Conservation (phyloP, 2,113 vertebrate species). For the Benitochromis conjunctus region DNA sequence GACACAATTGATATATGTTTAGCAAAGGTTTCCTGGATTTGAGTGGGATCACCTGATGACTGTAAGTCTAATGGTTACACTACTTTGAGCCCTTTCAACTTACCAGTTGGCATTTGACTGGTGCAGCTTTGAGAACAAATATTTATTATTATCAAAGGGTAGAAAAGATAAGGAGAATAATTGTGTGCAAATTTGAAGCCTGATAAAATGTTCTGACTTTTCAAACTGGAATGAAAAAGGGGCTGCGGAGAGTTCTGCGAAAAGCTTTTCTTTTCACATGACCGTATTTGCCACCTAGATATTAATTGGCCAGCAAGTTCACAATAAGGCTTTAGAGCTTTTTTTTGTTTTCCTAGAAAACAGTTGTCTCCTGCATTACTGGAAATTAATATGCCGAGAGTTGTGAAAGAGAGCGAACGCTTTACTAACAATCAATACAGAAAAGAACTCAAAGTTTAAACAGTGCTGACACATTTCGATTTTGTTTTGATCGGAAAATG, state of each 20-base stretch:
- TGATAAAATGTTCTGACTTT: background rate
- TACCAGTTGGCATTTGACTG: background rate
- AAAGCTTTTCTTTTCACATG: background rate
- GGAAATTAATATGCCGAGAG: background rate
- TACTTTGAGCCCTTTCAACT: background rate
- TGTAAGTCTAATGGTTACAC: background rate
- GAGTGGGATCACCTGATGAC: background rate
- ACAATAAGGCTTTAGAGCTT: background rate
- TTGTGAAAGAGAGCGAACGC: background rate
- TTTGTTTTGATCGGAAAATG: background rate
- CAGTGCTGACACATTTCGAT: background rate
- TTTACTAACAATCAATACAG: background rate
- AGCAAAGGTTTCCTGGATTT: background rate
- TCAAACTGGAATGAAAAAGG: background rate
- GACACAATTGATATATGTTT: background rate
- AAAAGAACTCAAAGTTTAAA: background rate
- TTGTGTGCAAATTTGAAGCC: background rate
- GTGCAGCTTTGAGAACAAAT: background rate
- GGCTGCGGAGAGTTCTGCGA: background rate
- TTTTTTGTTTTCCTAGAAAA: background rate
- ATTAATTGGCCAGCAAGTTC: background rate
- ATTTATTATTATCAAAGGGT: background rate
- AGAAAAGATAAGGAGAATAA: background rate
- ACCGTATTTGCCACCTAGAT: background rate
- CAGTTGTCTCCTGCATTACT: background rate